A percentile compares a stretch with the other conserved stretches of the same genome.
These are phyloP conservation scores for Falco punctatus DNA, from an alignment of 2,113 vertebrate genomes.

Conservation along the genomic window DNA sequence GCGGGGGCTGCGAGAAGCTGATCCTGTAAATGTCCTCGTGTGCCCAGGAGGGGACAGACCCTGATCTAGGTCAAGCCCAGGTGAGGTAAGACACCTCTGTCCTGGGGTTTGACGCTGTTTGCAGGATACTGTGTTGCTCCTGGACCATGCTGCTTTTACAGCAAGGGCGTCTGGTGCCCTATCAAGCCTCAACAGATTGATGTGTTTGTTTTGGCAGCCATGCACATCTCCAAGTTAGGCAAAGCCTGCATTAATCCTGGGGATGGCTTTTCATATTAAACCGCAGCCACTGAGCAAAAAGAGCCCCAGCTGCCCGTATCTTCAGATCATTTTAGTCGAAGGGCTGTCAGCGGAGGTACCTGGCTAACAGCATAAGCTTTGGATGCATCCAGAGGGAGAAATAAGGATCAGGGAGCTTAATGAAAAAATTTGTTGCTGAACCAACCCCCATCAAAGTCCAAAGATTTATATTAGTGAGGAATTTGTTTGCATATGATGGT, in stretches of 20 bases:
- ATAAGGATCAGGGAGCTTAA: background rate
- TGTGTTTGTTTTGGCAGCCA: conserved; percentile 22
- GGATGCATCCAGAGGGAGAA: background rate
- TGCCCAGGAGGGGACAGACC: background rate
- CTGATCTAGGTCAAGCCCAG: background rate
- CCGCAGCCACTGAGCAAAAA: background rate
- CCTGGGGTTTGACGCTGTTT: background rate
- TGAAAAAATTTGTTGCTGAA: background rate
- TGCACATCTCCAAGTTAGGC: background rate
- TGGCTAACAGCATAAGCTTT: background rate
- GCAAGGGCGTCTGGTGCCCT: background rate
- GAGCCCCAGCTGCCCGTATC: background rate
- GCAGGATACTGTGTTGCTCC: background rate
- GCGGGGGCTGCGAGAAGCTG: background rate
- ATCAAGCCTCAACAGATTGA: background rate
- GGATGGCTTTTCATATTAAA: background rate
- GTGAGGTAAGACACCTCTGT: background rate
- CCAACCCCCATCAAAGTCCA: background rate
- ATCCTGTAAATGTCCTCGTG: background rate
- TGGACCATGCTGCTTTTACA: background rate
- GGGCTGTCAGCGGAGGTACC: background rate
- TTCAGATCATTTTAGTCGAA: background rate
- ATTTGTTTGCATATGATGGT: background rate
- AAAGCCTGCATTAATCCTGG: background rate
- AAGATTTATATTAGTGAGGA: background rate